phyloP scores from a whole-genome alignment of 2,888 invertebrate genomes.

The Nymphalis urticae region DNA sequence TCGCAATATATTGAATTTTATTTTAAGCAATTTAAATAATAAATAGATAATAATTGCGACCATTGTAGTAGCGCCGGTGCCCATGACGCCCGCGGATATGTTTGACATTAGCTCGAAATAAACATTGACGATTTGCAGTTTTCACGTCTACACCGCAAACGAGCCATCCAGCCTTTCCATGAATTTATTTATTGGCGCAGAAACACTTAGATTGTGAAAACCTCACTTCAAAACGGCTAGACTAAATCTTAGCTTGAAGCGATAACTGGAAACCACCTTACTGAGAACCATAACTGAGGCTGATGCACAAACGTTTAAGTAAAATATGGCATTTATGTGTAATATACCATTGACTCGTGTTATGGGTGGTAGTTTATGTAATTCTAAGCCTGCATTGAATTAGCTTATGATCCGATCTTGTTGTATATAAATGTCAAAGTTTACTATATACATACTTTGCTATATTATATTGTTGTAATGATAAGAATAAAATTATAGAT shows the following conservation, averaged over 20 bases:
- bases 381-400: not conserved
- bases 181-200: constrained; percentile 50
- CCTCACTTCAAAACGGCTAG: constrained; percentile 37
- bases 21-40: not conserved
- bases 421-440: too few species aligned
- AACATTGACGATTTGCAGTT: constrained; percentile 70
- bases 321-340: constrained; percentile 32
- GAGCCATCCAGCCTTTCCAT: constrained; percentile 50
- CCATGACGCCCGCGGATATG: constrained; percentile 62
- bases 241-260: constrained; percentile 41
- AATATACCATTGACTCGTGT: constrained; percentile 16
- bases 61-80: constrained; percentile 50
- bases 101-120: constrained; percentile 73
- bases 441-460: too few species aligned
- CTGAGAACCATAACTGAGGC: constrained; percentile 29
- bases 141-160: constrained; percentile 55
- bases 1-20: too few species aligned
- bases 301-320: constrained; percentile 32
- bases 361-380: constrained; percentile 8
- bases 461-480: too few species aligned
- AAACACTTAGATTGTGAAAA: constrained; percentile 47
- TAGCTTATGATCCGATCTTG: too few species aligned
- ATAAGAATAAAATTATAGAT: too few species aligned
- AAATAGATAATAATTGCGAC: constrained; percentile 22
- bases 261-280: constrained; percentile 38